phyloP scores from a whole-genome alignment of 2,888 invertebrate genomes.

The Cephus pygmeus region DNA sequence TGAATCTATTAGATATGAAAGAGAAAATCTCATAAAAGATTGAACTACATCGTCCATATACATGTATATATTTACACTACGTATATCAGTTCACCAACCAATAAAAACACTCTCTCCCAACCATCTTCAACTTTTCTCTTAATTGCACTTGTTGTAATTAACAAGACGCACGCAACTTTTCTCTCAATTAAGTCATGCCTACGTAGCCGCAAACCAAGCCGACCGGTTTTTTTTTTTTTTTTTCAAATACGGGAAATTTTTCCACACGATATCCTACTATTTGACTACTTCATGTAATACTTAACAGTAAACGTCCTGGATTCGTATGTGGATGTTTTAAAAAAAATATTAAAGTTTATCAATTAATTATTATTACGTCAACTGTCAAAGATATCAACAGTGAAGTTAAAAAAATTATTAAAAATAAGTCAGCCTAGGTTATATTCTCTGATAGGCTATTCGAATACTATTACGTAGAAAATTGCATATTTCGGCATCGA shows the following conservation, averaged over 20 bases:
- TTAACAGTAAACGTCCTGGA: neutral
- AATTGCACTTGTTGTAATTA: neutral
- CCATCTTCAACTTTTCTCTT: neutral
- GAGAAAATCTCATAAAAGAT: neutral
- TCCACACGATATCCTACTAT: neutral
- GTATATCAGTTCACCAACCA: neutral
- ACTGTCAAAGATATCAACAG: neutral
- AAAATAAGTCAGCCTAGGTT: neutral
- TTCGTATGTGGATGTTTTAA: neutral
- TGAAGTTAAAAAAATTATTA: neutral
- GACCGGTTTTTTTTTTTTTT: neutral
- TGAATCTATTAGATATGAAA: neutral
- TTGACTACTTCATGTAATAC: neutral
- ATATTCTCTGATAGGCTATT: neutral
- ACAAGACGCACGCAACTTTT: neutral
- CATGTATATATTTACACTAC: neutral
- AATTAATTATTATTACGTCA: neutral
- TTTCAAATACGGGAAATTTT: neutral
- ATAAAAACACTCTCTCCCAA: neutral
- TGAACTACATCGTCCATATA: neutral
- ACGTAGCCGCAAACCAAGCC: neutral
- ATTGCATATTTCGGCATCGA: constrained; percentile 28
- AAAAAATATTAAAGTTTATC: neutral
- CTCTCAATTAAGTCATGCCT: neutral
- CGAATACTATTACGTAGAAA: constrained; percentile 8